Evolutionary conservation across 2,888 invertebrate species (phyloP).

Genomic region (Athalia circularis): DNA sequence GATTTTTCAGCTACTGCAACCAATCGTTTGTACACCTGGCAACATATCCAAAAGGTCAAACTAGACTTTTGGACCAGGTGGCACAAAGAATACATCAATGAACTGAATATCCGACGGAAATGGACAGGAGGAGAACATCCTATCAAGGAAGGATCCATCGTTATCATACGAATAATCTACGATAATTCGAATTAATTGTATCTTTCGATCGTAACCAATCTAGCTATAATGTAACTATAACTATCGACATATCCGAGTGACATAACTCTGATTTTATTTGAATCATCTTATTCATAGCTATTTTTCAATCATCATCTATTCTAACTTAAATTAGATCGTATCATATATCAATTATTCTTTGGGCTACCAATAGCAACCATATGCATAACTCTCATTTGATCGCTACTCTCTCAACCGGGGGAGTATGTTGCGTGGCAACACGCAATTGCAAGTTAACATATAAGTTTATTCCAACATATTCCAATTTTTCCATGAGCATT

Average conservation of each 20-base stretch:
- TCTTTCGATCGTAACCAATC: neutral
- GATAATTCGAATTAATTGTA: neutral
- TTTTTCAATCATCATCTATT: neutral
- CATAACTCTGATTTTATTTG: too few relatives aligned
- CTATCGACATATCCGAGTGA: too few relatives aligned
- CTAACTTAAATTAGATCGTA: neutral
- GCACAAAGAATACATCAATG: conserved; percentile 49
- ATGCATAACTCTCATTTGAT: neutral
- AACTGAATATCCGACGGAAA: conserved; percentile 42
- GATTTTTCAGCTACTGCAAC: conserved; percentile 31
- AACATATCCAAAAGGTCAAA: conserved; percentile 48
- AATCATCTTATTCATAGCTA: conserved; percentile 1
- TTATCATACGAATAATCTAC: conserved; percentile 37
- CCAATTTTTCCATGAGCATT: neutral
- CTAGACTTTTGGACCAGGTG: conserved; percentile 50
- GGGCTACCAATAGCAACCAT: too few relatives aligned
- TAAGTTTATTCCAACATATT: too few relatives aligned
- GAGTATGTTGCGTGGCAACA: conserved; percentile 5
- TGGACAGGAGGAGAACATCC: conserved; percentile 39
- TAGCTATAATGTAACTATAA: too few relatives aligned
- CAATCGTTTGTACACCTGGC: conserved; percentile 49
- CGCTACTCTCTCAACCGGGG: conserved; percentile 8
- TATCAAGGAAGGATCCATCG: conserved; percentile 46
- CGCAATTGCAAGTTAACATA: neutral
- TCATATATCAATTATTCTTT: neutral